Conservation (phyloP, 2,888 invertebrate species). For the Andrena minutula region DNA sequence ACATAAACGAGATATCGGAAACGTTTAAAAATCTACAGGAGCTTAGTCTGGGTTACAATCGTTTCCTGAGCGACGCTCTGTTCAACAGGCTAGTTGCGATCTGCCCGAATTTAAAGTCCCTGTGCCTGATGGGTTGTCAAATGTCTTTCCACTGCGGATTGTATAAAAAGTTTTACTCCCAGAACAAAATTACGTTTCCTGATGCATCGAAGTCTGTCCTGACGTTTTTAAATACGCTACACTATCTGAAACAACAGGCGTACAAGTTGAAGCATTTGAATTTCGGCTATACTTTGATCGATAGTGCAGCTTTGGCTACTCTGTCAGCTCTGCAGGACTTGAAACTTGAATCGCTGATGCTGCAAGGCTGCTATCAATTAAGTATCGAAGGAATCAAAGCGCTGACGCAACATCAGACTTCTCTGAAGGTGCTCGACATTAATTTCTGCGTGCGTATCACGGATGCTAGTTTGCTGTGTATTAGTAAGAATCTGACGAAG, state of each 20-base stretch:
- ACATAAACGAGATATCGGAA: conserved; percentile 85
- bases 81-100: conserved; percentile 88
- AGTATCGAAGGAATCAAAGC: conserved; percentile 87
- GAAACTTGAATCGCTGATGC: conserved; percentile 86
- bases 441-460: conserved; percentile 89
- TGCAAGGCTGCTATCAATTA: conserved; percentile 88
- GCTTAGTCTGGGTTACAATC: conserved; percentile 89
- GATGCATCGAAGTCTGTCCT: conserved; percentile 89
- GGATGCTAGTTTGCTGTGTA: conserved; percentile 87
- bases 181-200: conserved; percentile 53
- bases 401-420: conserved; percentile 87
- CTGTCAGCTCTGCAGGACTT: conserved; percentile 86
- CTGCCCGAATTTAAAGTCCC: conserved; percentile 87
- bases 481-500: conserved; percentile 87
- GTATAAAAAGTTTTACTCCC: conserved; percentile 89
- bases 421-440: conserved; percentile 87
- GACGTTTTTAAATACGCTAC: conserved; percentile 89
- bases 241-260: conserved; percentile 87
- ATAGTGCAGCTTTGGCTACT: conserved; percentile 87
- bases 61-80: conserved; percentile 91
- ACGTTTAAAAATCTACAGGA: conserved; percentile 86
- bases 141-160: conserved; percentile 90
- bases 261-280: conserved; percentile 87
- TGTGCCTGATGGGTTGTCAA: conserved; percentile 89
- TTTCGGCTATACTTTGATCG: conserved; percentile 90